Evolutionary conservation across 1,140 invertebrate species (phyloP), one percentile per base, ranked within the genome.

Genomic region (Streblospio benedicti): DNA sequence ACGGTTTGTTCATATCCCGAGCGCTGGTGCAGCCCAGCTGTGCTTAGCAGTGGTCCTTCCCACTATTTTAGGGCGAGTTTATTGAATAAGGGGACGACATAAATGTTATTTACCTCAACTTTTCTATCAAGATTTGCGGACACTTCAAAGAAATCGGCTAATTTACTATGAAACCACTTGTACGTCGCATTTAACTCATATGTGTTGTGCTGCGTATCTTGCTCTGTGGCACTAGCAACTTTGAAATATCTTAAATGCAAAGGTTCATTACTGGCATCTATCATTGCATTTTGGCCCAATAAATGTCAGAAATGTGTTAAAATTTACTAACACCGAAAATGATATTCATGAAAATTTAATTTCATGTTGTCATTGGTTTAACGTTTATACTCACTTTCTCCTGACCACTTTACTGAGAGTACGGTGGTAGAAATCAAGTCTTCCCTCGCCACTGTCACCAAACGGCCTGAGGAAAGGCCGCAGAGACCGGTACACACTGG

Each of bases 161-260:
- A 35, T 56, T 60, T 60, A 12, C 35, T 18, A 50, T 76, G 74
- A 73, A 73, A 76, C 71, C 73, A 76, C 25, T 69, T 67, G 49
- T 68, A 69, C 18, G 65, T 66, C 23, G n/a, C n/a, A n/a, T n/a
- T n/a, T n/a, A n/a, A n/a, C n/a, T n/a, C n/a, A n/a, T n/a, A n/a
- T n/a, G n/a, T n/a, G n/a, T n/a, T n/a, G n/a, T n/a, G n/a, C n/a
- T n/a, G n/a, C n/a, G n/a, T n/a, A n/a, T n/a, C n/a, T n/a, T 69
- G 62, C 20, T 68, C 66, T 18, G 62, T 65, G 27, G 68, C 44
- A 57, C 61, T n/a, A n/a, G n/a, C 27, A 63, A 63, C 31, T 63
- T 25, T 38, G 32, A 53, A 52, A 14, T 20, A 50, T 32, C 49
- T 59, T n/a, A n/a, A 16, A 5, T 20, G 33, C 31, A 5, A 18